These are phyloP conservation scores for Dryadula phaetusa DNA, from an alignment of 2,888 invertebrate species.

Conservation along the genomic window DNA sequence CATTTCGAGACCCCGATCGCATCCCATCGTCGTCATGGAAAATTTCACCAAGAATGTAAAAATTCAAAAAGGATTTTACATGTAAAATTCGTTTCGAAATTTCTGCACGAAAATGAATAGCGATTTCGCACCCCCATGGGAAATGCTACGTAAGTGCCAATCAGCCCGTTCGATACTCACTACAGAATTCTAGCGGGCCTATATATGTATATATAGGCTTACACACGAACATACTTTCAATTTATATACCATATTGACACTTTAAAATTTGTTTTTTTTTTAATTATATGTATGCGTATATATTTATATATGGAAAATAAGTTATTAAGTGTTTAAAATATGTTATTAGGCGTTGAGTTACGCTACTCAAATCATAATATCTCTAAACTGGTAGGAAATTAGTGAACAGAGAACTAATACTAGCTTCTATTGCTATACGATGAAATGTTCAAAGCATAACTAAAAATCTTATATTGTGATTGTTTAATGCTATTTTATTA, in stretches of 20 bases:
- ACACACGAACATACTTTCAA: neutral
- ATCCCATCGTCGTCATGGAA: neutral
- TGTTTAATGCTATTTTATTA: no score
- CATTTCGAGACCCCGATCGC: neutral
- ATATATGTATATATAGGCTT: neutral
- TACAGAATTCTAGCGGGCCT: neutral
- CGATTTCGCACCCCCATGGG: constrained; percentile 23
- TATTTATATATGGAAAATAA: no score
- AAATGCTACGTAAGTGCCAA: constrained; percentile 25
- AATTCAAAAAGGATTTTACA: constrained; percentile 9
- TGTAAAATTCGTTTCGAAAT: constrained; percentile 12
- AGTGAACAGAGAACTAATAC: no score
- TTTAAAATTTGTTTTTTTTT: no score
- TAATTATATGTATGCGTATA: no score
- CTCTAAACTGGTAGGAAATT: no score
- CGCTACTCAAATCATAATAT: no score
- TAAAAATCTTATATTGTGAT: no score
- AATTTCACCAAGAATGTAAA: neutral
- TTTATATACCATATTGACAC: neutral
- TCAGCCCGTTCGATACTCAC: constrained; percentile 22
- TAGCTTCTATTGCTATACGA: no score
- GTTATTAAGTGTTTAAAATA: no score
- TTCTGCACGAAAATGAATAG: constrained; percentile 20
- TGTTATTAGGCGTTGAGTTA: no score
- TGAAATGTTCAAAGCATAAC: no score